Evolutionary conservation across 2,888 invertebrate genomes (phyloP).

Genomic region (Diaprepes abbreviatus): DNA sequence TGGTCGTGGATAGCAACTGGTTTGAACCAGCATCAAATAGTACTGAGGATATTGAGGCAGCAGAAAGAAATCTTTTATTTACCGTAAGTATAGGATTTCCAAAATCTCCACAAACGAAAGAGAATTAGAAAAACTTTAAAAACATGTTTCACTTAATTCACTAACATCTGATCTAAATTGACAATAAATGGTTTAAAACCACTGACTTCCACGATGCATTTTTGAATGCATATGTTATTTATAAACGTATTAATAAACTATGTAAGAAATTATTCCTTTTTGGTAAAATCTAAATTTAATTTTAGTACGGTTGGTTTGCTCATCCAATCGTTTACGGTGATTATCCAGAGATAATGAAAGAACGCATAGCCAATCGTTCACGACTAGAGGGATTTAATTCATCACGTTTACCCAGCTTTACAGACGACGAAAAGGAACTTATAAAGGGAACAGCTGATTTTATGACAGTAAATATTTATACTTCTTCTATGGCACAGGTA

Average conservation of each 20-base stretch:
- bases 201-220: no score
- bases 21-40: conserved; percentile 44
- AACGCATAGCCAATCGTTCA: conserved; percentile 35
- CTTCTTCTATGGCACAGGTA: conserved; percentile 57
- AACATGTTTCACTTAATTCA: no score
- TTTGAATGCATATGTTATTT: no score
- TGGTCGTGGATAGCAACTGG: conserved; percentile 47
- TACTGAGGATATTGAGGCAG: conserved; percentile 39
- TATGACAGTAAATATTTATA: conserved; percentile 84
- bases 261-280: no score
- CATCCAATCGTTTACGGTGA: conserved; percentile 44
- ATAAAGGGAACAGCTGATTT: conserved; percentile 74
- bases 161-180: no score
- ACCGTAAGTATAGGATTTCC: conserved; percentile 30
- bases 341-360: conserved; percentile 45
- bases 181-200: no score
- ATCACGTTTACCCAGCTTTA: conserved; percentile 40
- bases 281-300: no score
- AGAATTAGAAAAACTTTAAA: no score
- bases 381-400: conserved; percentile 35
- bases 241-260: no score
- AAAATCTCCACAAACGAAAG: no score
- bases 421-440: conserved; percentile 38
- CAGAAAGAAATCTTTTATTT: conserved; percentile 39
- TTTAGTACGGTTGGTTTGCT: conserved; percentile 47